A percentile compares a stretch with the other conserved stretches of the same genome.
Conservation (phyloP, 1,140 invertebrate genomes). For the Hyposmocoma kahamanoa region DNA sequence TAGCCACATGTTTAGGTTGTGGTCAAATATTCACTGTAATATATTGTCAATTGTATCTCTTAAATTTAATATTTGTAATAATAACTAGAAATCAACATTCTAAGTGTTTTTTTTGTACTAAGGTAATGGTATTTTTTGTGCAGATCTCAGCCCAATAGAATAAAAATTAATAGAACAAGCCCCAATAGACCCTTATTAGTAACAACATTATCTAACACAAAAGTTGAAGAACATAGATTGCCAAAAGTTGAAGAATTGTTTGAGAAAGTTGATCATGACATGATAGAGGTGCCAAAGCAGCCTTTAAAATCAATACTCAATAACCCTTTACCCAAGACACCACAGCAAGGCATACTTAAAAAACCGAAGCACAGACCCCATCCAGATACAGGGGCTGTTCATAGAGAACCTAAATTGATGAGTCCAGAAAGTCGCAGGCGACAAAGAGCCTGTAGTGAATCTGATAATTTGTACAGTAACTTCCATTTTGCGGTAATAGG, state of each 20-base stretch:
- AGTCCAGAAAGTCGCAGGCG: conserved; percentile 49
- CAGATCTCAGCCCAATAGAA: conserved; percentile 55
- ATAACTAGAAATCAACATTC: no score
- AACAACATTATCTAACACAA: conserved; percentile 52
- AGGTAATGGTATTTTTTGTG: conserved; percentile 19
- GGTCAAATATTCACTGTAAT: no score
- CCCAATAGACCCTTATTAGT: conserved; percentile 54
- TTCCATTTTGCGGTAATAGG: conserved; percentile 41
- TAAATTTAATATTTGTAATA: no score
- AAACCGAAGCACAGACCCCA: conserved; percentile 52
- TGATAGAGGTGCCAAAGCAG: conserved; percentile 58
- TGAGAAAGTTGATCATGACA: conserved; percentile 61
- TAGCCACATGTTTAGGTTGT: neutral
- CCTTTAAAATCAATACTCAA: conserved; percentile 68
- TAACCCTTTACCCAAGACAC: conserved; percentile 51
- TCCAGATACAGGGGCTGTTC: conserved; percentile 32
- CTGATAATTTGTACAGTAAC: conserved; percentile 55
- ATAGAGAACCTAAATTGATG: neutral
- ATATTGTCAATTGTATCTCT: no score
- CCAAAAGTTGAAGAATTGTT: conserved; percentile 65
- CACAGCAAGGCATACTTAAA: conserved; percentile 56
- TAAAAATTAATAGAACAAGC: conserved; percentile 51
- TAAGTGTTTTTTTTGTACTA: no score
- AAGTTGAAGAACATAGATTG: conserved; percentile 51
- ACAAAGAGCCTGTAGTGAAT: conserved; percentile 61